Conservation (phyloP, 2,797 vertebrate species). For the Potorous gilbertii region DNA sequence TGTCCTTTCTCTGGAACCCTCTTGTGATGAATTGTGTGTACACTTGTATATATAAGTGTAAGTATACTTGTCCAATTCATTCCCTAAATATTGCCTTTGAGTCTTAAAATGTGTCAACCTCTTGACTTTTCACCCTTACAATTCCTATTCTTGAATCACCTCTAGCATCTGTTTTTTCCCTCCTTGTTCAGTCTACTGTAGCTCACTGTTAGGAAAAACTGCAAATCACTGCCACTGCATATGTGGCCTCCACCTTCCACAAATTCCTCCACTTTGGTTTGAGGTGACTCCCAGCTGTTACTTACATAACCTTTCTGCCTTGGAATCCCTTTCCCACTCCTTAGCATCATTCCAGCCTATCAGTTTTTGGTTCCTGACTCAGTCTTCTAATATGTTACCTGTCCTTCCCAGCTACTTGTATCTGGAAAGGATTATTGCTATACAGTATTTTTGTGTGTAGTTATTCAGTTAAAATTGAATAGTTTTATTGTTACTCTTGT, state of each 20-base stretch:
- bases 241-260: background rate
- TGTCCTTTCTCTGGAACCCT: background rate
- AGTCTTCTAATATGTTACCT: background rate
- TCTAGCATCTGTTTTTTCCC: background rate
- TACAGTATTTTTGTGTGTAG: background rate
- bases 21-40: background rate
- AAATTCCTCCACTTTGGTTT: background rate
- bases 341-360: background rate
- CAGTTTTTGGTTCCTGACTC: background rate
- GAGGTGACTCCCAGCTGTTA: background rate
- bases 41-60: too few species aligned
- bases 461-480: background rate
- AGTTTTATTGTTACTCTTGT: background rate
- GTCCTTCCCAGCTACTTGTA: background rate
- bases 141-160: background rate
- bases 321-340: background rate
- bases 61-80: background rate
- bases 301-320: background rate
- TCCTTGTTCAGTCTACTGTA: background rate
- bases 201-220: background rate
- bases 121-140: background rate
- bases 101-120: background rate
- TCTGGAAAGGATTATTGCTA: background rate
- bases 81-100: background rate
- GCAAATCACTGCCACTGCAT: background rate